Conservation (phyloP, 2,888 invertebrate species). For the Drosophila monieri region DNA sequence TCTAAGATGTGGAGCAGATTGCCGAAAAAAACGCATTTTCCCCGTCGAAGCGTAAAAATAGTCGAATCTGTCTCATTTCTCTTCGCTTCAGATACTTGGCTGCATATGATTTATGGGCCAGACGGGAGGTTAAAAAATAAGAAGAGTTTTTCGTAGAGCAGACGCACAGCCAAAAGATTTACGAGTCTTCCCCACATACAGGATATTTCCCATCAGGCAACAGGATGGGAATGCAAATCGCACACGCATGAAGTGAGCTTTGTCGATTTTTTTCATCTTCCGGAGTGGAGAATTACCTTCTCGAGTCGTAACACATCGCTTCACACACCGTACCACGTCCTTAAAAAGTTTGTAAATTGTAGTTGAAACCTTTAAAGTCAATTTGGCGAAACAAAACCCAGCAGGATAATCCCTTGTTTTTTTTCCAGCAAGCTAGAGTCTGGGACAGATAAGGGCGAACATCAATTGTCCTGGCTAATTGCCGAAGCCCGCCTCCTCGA, state of each 20-base stretch:
- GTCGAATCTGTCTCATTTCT: conserved; percentile 36
- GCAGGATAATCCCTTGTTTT: conserved; percentile 45
- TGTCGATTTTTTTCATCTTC: neutral
- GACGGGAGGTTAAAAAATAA: conserved; percentile 41
- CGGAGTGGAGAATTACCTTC: conserved; percentile 5
- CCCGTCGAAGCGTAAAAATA: conserved; percentile 57
- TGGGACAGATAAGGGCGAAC: conserved; percentile 42
- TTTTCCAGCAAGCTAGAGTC: conserved; percentile 31
- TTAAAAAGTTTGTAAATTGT: conserved; percentile 50
- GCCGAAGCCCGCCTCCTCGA: conserved; percentile 26
- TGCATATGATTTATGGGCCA: conserved; percentile 74
- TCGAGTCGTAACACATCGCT: conserved; percentile 4
- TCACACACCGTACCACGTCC: conserved; percentile 45
- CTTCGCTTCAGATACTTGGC: conserved; percentile 50
- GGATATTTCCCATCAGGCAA: conserved; percentile 32
- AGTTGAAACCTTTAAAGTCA: conserved; percentile 63
- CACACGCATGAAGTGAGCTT: conserved; percentile 40
- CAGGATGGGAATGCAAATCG: conserved; percentile 61
- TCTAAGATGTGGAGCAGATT: neutral
- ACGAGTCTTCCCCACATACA: conserved; percentile 63
- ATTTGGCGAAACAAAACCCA: conserved; percentile 43
- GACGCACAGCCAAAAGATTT: conserved; percentile 61
- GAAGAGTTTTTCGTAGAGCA: conserved; percentile 22
- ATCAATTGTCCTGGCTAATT: conserved; percentile 65
- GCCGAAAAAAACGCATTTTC: conserved; percentile 14